These are phyloP conservation scores for Rhyacophila evoluta DNA, from an alignment of 2,888 invertebrate species.

Conservation along the genomic window DNA sequence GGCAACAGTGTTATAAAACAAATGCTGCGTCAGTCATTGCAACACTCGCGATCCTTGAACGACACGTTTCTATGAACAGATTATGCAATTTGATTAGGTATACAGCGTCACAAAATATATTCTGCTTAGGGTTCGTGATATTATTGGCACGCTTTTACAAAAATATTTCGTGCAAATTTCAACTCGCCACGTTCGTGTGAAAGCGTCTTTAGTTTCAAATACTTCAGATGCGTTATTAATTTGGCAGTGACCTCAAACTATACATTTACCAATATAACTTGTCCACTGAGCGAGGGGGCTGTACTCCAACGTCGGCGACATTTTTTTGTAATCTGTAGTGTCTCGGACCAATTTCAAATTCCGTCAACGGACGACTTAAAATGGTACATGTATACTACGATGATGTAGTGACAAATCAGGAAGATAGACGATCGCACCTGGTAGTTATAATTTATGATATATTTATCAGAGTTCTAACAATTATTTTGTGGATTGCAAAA, in stretches of 20 bases:
- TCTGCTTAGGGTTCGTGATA: neutral
- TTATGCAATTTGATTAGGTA: constrained; percentile 6
- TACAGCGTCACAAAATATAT: neutral
- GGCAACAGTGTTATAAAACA: neutral
- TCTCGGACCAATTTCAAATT: too few relatives aligned
- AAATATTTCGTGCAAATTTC: neutral
- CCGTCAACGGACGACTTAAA: too few relatives aligned
- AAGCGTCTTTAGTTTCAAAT: neutral
- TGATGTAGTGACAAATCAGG: too few relatives aligned
- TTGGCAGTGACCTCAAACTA: too few relatives aligned
- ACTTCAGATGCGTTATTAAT: neutral
- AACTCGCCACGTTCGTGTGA: neutral
- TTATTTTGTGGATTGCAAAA: too few relatives aligned
- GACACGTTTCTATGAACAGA: neutral
- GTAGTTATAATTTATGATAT: too few relatives aligned
- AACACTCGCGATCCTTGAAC: neutral
- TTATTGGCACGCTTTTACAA: neutral
- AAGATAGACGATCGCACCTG: too few relatives aligned
- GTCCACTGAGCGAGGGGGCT: too few relatives aligned
- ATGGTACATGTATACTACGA: too few relatives aligned
- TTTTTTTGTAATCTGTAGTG: too few relatives aligned
- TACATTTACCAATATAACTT: neutral
- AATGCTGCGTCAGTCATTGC: neutral
- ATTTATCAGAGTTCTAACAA: too few relatives aligned
- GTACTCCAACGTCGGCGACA: too few relatives aligned